Evolutionary conservation across 2,797 vertebrate species (phyloP), one percentile per base, ranked within the genome.

Genomic region (Acrocephalus scirpaceus): DNA sequence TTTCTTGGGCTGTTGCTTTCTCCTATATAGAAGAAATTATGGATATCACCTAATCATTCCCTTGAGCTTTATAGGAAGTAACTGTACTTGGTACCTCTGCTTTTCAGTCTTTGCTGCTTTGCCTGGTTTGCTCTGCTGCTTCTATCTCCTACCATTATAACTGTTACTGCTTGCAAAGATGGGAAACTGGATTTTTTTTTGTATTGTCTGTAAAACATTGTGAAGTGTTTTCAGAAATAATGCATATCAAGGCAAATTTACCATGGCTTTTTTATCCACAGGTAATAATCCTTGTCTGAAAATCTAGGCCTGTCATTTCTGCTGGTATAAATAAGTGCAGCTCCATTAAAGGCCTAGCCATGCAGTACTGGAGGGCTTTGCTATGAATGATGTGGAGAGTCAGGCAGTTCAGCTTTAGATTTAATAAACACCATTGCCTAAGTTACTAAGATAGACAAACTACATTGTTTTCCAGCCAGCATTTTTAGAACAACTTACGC

Each of bases 201-300:
- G 8, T 29, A 36, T 13, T 27, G 13, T 32, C 88, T 73, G 26
- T 67, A 83, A 86, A 90, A 54, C 38, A 32, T 9, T 8, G 12
- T 50, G 13, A 60, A 51, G 18, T 86, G 42, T 90, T 91, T 86
- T 73, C 74, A 86, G 75, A 85, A 95, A 74, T 77, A 89, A 82
- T 25, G 30, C 42, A 67, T 57, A 86, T 50, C 34, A 77, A 93
- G 86, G 54, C 10, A 81, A 77, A 90, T 74, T 57, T 66, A 42
- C 3, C 0, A 22, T 42, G 48, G 20, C 11, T 38, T 74, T 57
- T 79, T 91, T 34, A 91, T 53, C 38, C 45, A 69, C 47, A 64
- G 26, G 26, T 91, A 82, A 57, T 74, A 74, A 77, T 50, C 69
- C 44, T 74, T 67, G 40, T 65, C 58, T 75, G 50, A 83, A 92